Conservation (phyloP, 2,113 vertebrate genomes). For the Telmatochromis brichardi region DNA sequence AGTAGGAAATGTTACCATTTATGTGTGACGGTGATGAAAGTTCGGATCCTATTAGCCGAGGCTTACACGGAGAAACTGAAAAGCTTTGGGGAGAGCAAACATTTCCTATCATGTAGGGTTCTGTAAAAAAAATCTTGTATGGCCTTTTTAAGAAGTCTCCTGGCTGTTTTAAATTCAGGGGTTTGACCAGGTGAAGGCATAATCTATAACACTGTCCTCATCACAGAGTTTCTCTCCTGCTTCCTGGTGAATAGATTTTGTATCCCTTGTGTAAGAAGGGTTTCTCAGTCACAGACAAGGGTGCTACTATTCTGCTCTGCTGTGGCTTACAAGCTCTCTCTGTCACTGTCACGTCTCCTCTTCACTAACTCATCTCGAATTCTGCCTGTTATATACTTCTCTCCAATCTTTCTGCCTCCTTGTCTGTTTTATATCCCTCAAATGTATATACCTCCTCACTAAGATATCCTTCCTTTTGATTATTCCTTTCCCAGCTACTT, state of each 20-base stretch:
- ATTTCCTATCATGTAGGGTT: neutral
- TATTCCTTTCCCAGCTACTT: neutral
- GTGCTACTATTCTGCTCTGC: slow-evolving; percentile 25
- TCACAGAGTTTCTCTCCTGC: slow-evolving; percentile 21
- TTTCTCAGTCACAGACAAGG: slow-evolving; percentile 20
- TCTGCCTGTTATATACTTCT: neutral
- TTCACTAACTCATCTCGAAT: neutral
- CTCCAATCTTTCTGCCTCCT: neutral
- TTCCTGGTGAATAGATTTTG: slow-evolving; percentile 40
- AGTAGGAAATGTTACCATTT: slow-evolving; percentile 3
- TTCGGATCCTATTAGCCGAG: neutral
- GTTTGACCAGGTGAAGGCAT: slow-evolving; percentile 49
- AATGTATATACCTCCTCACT: neutral
- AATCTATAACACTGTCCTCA: slow-evolving; percentile 60
- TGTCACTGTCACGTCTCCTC: neutral
- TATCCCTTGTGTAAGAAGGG: slow-evolving; percentile 27
- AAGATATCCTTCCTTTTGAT: neutral
- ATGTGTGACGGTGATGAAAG: slow-evolving; percentile 26
- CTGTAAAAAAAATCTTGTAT: neutral
- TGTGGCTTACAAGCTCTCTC: slow-evolving; percentile 1
- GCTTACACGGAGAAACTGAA: neutral
- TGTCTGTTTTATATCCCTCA: neutral
- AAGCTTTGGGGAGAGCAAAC: neutral
- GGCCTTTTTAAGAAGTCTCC: slow-evolving; percentile 28
- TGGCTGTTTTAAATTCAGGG: slow-evolving; percentile 39